Base-by-base conservation (phyloP, 2,113 vertebrate genomes). In the Trachemys scripta region DNA sequence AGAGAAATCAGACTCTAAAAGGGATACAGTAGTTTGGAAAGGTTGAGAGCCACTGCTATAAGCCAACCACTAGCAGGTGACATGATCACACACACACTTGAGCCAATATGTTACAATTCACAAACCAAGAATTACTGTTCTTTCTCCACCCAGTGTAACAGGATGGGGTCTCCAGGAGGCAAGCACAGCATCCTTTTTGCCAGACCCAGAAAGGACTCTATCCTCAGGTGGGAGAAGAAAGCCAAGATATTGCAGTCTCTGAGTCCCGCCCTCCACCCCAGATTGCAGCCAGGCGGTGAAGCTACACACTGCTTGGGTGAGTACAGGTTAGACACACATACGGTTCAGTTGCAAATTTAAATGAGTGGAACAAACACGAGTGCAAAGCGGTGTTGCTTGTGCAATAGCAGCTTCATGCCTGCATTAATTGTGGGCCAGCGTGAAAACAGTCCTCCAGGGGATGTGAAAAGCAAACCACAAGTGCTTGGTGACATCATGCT, bases 381-480 rank as follows among this genome's bases (percentile, higher is more conserved):
- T 83, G 83, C 80, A 0, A 3, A 89, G 29, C 1, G 0, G 56
- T 0, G 2, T 89, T 93, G 78, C 24, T 1, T 0, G 82, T 87
- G 72, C 53, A 31, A 84, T 47, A 76, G 88, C 50, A 65, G 22
- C 89, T 93, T 90, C 86, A 90, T 80, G 88, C 76, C 78, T 56
- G 1, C 0, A 20, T 5, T 2, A 19, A 31, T 49, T 5, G 87
- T 86, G 91, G 75, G 49, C 88, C 80, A 91, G 76, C 78, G 94
- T 96, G 94, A 97, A 96, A 97, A 97, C 92, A 94, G 7, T 96
- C 96, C 97, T 97, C 84, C 56, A 96, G 95, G 97, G 96, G 94
- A 82, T 90, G 87, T 82, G 95, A 90, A 94, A 87, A 56, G 82
- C 1, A 6, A 85, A 85, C n/a, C 8, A 65, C 84, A 94, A 84